Evolutionary conservation across 2,797 vertebrate genomes (phyloP).

Genomic region (Labroides dimidiatus): DNA sequence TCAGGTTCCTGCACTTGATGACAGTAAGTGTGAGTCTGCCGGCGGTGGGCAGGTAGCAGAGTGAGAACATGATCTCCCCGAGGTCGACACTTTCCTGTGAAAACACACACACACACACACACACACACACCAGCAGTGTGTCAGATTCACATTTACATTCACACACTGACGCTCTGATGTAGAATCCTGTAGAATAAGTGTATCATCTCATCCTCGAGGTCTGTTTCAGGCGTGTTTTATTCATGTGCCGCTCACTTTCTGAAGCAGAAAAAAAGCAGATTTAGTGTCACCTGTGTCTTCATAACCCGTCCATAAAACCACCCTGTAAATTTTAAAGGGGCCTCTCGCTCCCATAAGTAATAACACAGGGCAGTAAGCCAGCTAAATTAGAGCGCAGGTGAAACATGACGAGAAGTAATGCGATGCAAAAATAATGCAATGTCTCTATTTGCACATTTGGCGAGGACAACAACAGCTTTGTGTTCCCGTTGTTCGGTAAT

Average conservation of each 20-base stretch:
- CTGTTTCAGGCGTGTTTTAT: conserved; percentile 26
- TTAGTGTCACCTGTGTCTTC: not conserved
- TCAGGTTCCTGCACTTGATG: conserved; percentile 99
- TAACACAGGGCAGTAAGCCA: not conserved
- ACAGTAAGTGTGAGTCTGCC: conserved; percentile 97
- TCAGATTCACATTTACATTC: conserved; percentile 37
- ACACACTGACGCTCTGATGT: conserved; percentile 1
- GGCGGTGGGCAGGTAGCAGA: conserved; percentile 98
- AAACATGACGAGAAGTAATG: not conserved
- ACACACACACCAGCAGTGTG: not conserved
- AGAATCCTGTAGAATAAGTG: not conserved
- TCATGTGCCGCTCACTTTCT: not conserved
- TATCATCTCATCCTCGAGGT: conserved; percentile 6
- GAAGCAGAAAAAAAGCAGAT: not conserved
- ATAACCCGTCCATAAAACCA: not conserved
- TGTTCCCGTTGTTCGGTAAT: conserved; percentile 1
- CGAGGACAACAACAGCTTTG: not conserved
- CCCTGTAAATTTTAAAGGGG: not conserved
- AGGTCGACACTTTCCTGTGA: conserved; percentile 96
- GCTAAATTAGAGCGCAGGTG: not conserved
- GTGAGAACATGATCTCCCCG: conserved; percentile 99
- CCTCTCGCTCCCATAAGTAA: conserved; percentile 1
- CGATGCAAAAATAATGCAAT: conserved; percentile 26
- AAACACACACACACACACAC: conserved; percentile 26
- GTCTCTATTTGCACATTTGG: conserved; percentile 13